Evolutionary conservation across 2,888 invertebrate species (phyloP), one percentile per base, ranked within the genome.

Genomic region (Aelia acuminata): DNA sequence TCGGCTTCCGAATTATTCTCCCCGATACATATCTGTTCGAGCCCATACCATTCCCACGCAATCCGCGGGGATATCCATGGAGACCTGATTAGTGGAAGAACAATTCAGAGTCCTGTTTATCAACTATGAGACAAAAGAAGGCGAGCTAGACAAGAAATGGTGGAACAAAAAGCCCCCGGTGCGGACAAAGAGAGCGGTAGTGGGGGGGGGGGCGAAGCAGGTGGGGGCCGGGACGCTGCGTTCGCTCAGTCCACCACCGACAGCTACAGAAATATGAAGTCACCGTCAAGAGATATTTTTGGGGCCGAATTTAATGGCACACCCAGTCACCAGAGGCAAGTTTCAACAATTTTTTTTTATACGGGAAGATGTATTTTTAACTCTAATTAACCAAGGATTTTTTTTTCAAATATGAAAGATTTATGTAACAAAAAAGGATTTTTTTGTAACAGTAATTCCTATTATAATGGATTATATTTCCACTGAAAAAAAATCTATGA

Each of bases 211-310:
- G 7, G 43, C 13, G n/a, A 35, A 31, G 35, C 31, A 43, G 50
- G 31, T 48, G 75, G 87, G 43, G 3, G 8, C 7, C 22, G 10
- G 10, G n/a, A 22, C 31, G 48, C 48, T 11, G n/a, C 39, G 50
- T 13, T 39, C 63, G 48, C 50, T 80, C 75, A 31, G 70, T 87
- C 26, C 26, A n/a, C 63, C 18, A 49, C 87, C 49, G 15, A 50
- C 92, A 47, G 50, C 92, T 75, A 43, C 90, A 91, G 91, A 90
- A 90, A 89, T 57, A 91, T 91, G 90, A 91, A 91, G 89, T 91
- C 92, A 88, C 92, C 92, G 75, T 91, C 91, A 87, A 92, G 92
- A 87, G 91, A 92, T 89, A 91, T 92, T 87, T 92, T 91, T 90
- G 92, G 92, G 85, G 91, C 91, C 35, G 91, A 91, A 86, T 91